Base-by-base conservation (phyloP, 1,140 invertebrate species). In the Drosophila funebris region DNA sequence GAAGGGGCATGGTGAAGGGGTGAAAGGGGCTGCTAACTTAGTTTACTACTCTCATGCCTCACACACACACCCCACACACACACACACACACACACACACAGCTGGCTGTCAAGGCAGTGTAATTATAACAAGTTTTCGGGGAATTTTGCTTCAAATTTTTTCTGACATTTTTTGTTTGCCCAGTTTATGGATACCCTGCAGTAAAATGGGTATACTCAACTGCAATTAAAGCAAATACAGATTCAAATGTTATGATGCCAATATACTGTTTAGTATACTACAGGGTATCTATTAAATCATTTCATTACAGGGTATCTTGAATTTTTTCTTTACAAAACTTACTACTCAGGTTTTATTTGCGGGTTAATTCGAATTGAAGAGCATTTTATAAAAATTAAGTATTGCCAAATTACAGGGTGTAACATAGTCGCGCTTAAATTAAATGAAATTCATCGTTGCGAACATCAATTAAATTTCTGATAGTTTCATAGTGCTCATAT, bases 51-150 rank as follows among this genome's bases (percentile, higher is more conserved):
- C 22, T 48, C 53, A 36, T 27, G 4, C 24, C 64, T 43, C 37
- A 60, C 29, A 54, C 58, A 63, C 33, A 6, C 9, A 31, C 20
- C 8, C 1, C 18, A 24, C 14, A 7, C 46, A 36, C 46, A 31
- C 13, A 24, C 50, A 13, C 18, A 29, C n/a, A 64, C 29, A 31
- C 24, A 16, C 33, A 41, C 36, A 36, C 27, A 9, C 16, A 37
- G 56, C 54, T 58, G 36, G 20, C 72, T 62, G 43, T 71, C 43
- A 48, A 48, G 39, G 11, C 39, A 68, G 58, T 88, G 83, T 88
- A 88, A 88, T 88, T 88, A 88, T 88, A 88, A 77, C 83, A 88
- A 88, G 78, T 88, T 88, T 87, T 73, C 78, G 71, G 73, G 78
- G 76, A 78, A 82, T 78, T 83, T 87, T 52, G 29, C 76, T 78